Evolutionary conservation across 2,888 invertebrate genomes (phyloP).

Genomic region (Caenorhabditis sp.): DNA sequence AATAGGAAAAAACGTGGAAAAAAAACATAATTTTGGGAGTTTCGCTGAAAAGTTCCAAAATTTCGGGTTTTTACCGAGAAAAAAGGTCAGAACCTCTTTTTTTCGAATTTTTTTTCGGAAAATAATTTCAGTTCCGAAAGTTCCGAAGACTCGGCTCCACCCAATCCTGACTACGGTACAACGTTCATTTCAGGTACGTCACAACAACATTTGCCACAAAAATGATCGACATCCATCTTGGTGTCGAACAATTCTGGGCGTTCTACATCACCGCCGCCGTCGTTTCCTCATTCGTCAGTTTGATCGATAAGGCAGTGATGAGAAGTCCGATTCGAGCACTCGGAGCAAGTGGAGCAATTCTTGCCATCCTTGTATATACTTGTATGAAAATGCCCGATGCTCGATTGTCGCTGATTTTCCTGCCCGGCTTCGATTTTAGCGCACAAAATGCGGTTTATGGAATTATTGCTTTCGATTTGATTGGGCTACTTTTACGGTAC

Average conservation of each 20-base stretch:
- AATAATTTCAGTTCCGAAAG: too few relatives aligned
- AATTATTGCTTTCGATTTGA: conserved; percentile 83
- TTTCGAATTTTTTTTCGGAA: too few relatives aligned
- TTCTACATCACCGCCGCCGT: conserved; percentile 84
- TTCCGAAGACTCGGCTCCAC: too few relatives aligned
- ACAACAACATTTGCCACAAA: conserved; percentile 27
- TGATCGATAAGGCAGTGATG: conserved; percentile 80
- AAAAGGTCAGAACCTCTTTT: too few relatives aligned
- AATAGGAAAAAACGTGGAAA: too few relatives aligned
- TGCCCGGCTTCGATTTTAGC: conserved; percentile 88
- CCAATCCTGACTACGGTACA: too few relatives aligned
- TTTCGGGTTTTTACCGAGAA: too few relatives aligned
- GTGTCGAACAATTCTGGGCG: conserved; percentile 78
- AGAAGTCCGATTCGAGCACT: conserved; percentile 82
- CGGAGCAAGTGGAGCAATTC: conserved; percentile 94
- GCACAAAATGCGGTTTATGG: conserved; percentile 75
- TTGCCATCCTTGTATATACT: conserved; percentile 86
- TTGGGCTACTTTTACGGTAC: conserved; percentile 78
- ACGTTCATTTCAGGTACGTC: conserved; percentile 25
- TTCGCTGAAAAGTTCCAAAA: too few relatives aligned
- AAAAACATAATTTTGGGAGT: too few relatives aligned
- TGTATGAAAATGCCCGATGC: conserved; percentile 89
- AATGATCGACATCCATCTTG: conserved; percentile 55
- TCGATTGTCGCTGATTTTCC: conserved; percentile 85
- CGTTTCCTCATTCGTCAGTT: conserved; percentile 82